Conservation (phyloP, 2,113 vertebrate species). For the Leucosticte australis region DNA sequence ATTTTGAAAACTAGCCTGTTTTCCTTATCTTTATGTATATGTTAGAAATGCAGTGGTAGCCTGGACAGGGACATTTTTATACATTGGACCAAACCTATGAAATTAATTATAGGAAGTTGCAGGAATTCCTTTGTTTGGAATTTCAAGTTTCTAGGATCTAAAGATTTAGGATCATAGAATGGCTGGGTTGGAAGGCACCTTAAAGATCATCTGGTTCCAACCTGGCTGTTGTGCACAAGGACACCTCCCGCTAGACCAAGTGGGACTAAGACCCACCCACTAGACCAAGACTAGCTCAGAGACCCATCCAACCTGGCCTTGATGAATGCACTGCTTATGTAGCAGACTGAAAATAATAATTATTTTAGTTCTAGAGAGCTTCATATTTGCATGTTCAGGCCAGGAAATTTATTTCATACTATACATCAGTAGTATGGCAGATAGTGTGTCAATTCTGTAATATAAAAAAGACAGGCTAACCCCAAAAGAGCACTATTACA, state of each 20-base stretch:
- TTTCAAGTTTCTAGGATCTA: background rate
- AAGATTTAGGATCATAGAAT: background rate
- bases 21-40: fast-evolving
- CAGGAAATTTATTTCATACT: background rate
- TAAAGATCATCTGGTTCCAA: background rate
- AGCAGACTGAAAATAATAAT: background rate
- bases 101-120: background rate
- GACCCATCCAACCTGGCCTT: background rate
- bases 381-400: background rate
- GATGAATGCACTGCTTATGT: background rate
- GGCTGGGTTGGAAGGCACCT: background rate
- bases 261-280: too few relatives aligned
- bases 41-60: background rate
- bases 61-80: background rate
- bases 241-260: background rate
- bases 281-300: background rate
- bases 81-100: background rate
- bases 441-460: background rate
- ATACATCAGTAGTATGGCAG: too few relatives aligned
- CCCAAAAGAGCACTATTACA: background rate
- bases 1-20: background rate
- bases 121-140: background rate
- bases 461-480: background rate
- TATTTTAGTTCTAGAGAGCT: background rate
- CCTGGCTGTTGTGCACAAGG: background rate